Base-by-base conservation (phyloP, 2,797 vertebrate species). In the Tragopan temminckii region DNA sequence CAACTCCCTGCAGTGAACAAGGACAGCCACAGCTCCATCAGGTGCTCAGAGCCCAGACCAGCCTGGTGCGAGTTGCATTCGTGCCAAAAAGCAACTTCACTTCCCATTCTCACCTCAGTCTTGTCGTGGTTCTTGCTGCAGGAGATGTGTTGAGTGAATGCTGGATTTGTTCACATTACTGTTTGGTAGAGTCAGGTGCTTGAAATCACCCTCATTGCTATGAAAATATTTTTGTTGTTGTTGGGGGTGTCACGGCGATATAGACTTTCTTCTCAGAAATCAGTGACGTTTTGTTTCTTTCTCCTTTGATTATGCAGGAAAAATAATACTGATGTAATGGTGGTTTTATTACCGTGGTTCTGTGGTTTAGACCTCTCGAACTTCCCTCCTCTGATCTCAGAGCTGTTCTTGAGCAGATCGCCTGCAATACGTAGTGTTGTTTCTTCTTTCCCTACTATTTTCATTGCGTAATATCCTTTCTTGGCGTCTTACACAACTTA, bases 251-350 rank as follows among this genome's bases (percentile, higher is more conserved):
- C 50, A 20, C 23, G 27, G 48, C 13, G 58, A 48, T 48, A 23
- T 11, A 35, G 55, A 55, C 9, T 36, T 83, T 85, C 25, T 75
- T 90, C 62, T 69, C 85, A 38, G 59, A 85, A 89, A 79, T 38
- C 40, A 70, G 33, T 45, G 62, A 83, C 35, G 48, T 38, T 19
- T 67, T 69, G 80, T 75, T 66, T 72, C 72, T 88, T 62, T 75
- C 72, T 85, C 38, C 50, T 72, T 52, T 67, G 48, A 33, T 88
- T 86, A 31, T 13, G 52, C 13, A 53, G 50, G 45, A 10, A 20
- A 66, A 53, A 55, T 91, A 95, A 84, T 63, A 93, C 43, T 79
- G 83, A 78, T 88, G 85, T 83, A 80, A 89, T 59, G 38, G 36
- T 55, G 50, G 55, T 17, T 76, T 61, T 40, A 17, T 76, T 59